Conservation (phyloP, 2,797 vertebrate species). For the Melanotaenia trifasciata region DNA sequence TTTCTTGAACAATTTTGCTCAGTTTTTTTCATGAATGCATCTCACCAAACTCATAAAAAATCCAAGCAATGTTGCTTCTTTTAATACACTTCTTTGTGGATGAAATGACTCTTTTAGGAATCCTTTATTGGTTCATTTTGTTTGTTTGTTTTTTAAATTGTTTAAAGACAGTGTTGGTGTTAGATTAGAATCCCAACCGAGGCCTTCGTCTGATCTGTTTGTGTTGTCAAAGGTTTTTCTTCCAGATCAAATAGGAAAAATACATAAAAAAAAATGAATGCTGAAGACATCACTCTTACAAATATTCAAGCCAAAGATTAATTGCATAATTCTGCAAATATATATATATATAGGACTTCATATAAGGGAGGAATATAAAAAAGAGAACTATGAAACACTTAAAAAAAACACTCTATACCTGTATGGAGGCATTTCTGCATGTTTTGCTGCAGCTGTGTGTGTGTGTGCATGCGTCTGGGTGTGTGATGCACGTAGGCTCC, state of each 20-base stretch:
- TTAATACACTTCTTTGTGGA: slow-evolving; percentile 54
- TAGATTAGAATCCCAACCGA: background rate
- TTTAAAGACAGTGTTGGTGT: too few relatives aligned
- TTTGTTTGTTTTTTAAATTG: background rate
- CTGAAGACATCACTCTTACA: background rate
- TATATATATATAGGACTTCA: background rate
- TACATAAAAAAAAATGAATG: too few relatives aligned
- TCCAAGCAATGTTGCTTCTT: slow-evolving; percentile 64
- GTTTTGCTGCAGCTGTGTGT: slow-evolving; percentile 43
- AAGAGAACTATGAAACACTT: background rate
- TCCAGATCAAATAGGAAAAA: too few relatives aligned
- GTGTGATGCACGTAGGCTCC: slow-evolving; percentile 56
- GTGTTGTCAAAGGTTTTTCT: background rate
- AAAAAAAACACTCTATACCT: too few relatives aligned
- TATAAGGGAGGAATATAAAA: slow-evolving; percentile 16
- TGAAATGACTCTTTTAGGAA: slow-evolving; percentile 56
- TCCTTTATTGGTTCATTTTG: slow-evolving; percentile 37
- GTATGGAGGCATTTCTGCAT: slow-evolving; percentile 39
- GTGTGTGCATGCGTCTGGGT: slow-evolving; percentile 7
- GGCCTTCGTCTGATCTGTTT: background rate
- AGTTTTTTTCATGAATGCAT: slow-evolving; percentile 43
- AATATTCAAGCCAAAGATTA: slow-evolving; percentile 5
- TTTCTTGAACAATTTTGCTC: slow-evolving; percentile 29
- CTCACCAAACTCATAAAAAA: slow-evolving; percentile 51
- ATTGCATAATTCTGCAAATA: slow-evolving; percentile 4